Evolutionary conservation across 30 jellyfish, hydroid and myxozoan species (phyloP).

Genomic region (Aurelia coerulea): DNA sequence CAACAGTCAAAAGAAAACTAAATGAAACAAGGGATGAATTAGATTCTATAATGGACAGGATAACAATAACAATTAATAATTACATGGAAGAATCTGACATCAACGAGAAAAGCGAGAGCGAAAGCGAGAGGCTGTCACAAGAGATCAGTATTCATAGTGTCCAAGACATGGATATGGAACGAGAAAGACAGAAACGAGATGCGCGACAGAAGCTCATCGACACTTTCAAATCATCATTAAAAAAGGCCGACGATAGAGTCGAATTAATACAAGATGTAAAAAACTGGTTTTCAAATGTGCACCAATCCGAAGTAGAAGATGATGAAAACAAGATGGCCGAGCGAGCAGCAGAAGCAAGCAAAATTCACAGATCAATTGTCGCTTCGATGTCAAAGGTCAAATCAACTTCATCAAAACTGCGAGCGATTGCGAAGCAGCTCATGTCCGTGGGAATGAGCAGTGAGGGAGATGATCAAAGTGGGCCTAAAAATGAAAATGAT

Average conservation of each 20-base stretch:
- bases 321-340: conserved; percentile 21
- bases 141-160: conserved; percentile 28
- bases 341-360: conserved; percentile 5
- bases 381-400: conserved; percentile 20
- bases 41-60: conserved; percentile 51
- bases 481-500: neutral
- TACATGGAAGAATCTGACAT: conserved; percentile 31
- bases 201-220: conserved; percentile 50
- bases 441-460: neutral
- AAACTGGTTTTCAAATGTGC: conserved; percentile 42
- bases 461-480: neutral
- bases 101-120: neutral
- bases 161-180: conserved; percentile 59
- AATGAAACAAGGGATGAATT: conserved; percentile 65
- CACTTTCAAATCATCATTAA: conserved; percentile 21
- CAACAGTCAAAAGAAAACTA: conserved; percentile 37
- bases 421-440: conserved; percentile 23
- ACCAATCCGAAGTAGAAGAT: conserved; percentile 1
- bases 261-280: conserved; percentile 58
- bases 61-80: conserved; percentile 61
- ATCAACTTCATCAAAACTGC: conserved; percentile 14
- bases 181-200: conserved; percentile 67
- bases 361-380: conserved; percentile 20
- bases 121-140: conserved; percentile 19
- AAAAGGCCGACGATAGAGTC: conserved; percentile 23